A percentile compares a stretch with the other conserved stretches of the same genome.
Evolutionary conservation across 2,888 invertebrate species (phyloP).

Genomic region (Petrolisthes manimaculis): DNA sequence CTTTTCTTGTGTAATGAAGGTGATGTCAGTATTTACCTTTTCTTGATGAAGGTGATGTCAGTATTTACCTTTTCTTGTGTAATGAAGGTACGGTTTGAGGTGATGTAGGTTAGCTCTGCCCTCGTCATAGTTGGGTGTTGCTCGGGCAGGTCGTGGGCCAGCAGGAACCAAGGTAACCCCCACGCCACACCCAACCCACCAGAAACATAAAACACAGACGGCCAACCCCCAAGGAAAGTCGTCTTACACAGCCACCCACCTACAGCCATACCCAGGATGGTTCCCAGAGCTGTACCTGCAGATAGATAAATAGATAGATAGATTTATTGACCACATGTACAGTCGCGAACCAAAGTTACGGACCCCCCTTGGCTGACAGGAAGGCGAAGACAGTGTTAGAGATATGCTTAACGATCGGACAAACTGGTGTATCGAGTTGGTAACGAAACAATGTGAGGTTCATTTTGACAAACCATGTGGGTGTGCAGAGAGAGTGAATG

Average conservation of each 20-base stretch:
- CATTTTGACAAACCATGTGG: too few relatives aligned
- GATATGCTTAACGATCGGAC: too few relatives aligned
- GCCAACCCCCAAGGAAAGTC: constrained; percentile 74
- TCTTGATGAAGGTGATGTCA: too few relatives aligned
- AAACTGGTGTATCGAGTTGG: too few relatives aligned
- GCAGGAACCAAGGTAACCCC: constrained; percentile 71
- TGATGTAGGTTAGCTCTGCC: constrained; percentile 69
- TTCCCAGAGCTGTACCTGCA: constrained; percentile 79
- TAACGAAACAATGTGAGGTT: too few relatives aligned
- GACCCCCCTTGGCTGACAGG: too few relatives aligned
- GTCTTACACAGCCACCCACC: constrained; percentile 75
- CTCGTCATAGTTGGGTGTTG: constrained; percentile 74
- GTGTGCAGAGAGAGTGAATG: too few relatives aligned
- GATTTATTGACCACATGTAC: too few relatives aligned
- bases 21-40: constrained; percentile 66
- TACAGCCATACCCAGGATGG: constrained; percentile 74
- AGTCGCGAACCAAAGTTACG: too few relatives aligned
- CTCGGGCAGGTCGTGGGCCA: constrained; percentile 74
- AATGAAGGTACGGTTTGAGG: constrained; percentile 70
- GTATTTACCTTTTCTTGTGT: constrained; percentile 30
- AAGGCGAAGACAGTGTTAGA: too few relatives aligned
- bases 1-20: background rate
- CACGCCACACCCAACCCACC: constrained; percentile 70
- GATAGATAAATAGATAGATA: too few relatives aligned
- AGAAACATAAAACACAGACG: constrained; percentile 75